A percentile compares a stretch with the other conserved stretches of the same genome.
phyloP scores from a whole-genome alignment of 2,113 vertebrate species.

The Lipophrys pholis region DNA sequence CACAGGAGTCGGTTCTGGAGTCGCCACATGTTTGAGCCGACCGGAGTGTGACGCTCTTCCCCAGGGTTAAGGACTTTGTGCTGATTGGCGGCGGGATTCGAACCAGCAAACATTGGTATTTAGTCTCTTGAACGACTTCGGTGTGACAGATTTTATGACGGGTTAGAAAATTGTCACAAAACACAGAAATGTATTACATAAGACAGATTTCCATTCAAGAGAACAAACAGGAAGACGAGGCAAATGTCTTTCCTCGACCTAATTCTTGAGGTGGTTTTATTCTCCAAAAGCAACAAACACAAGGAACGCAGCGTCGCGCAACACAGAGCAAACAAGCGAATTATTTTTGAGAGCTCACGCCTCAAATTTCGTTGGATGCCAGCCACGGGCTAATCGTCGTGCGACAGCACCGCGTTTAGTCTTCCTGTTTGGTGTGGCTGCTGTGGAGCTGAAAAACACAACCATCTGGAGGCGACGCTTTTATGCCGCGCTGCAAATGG shows the following conservation, averaged over 20 bases:
- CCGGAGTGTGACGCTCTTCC: too few species aligned
- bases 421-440: conserved; percentile 48
- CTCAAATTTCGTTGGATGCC: conserved; percentile 29
- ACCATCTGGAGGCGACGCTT: conserved; percentile 53
- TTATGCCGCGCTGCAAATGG: conserved; percentile 41
- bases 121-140: too few species aligned
- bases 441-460: conserved; percentile 34
- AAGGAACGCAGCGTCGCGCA: background rate
- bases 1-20: too few species aligned
- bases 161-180: too few species aligned
- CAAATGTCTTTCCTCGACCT: conserved; percentile 8
- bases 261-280: conserved; percentile 5
- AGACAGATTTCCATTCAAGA: too few species aligned
- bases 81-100: too few species aligned
- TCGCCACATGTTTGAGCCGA: too few species aligned
- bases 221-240: background rate
- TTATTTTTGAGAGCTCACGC: conserved; percentile 34
- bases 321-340: conserved; percentile 26
- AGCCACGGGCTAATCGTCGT: conserved; percentile 29
- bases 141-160: too few species aligned
- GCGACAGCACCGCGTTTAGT: conserved; percentile 19
- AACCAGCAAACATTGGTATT: too few species aligned
- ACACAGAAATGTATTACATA: too few species aligned
- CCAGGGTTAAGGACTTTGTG: too few species aligned
- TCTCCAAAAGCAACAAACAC: conserved; percentile 6